Base-by-base conservation (phyloP, 2,113 vertebrate species). In the Setophaga kirtlandii region DNA sequence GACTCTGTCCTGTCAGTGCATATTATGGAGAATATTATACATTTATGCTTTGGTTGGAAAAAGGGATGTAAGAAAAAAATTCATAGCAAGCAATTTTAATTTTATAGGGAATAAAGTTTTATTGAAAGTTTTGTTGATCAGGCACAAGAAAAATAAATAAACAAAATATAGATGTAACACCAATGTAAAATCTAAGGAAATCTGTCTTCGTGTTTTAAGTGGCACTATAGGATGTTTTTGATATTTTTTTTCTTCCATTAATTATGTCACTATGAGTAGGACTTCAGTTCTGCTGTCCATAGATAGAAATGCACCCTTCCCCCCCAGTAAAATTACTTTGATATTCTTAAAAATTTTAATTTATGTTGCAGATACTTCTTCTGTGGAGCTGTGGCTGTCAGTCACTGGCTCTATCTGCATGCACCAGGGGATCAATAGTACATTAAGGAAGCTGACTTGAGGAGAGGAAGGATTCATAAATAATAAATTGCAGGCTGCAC, bases 401-500 rank as follows among this genome's bases (percentile, higher is more conserved):
- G 73, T 96, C 73, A 93, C 47, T 93, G 67, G 74, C 76, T 95
- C 53, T 88, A 39, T 96, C 88, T 97, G 20, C 91, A 91, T 97
- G 83, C 69, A 87, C 90, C 89, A 79, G 96, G 95, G 73, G 98
- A 99, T 99, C 98, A 98, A 98, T 99, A 98, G 94, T 78, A 96
- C 96, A 97, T 97, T 97, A 98, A 97, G 96, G 97, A 96, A 98
- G 97, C 98, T 98, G 98, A 98, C 97, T 96, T 93, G 82, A 95
- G 97, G 87, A 96, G 85, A 62, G 97, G 97, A 97, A 98, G 98
- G 98, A 98, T 98, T 98, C 96, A 98, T 99, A 98, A 98, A 98
- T 99, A 98, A 98, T 99, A 97, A 98, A 98, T 97, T 95, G 88
- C 94, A 88, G 90, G 82, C 88, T 96, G 97, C 96, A 97, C 92